These are phyloP conservation scores for Montipora capitata DNA, from an alignment of 92 coral and sea anemone genomes.

Conservation along the genomic window DNA sequence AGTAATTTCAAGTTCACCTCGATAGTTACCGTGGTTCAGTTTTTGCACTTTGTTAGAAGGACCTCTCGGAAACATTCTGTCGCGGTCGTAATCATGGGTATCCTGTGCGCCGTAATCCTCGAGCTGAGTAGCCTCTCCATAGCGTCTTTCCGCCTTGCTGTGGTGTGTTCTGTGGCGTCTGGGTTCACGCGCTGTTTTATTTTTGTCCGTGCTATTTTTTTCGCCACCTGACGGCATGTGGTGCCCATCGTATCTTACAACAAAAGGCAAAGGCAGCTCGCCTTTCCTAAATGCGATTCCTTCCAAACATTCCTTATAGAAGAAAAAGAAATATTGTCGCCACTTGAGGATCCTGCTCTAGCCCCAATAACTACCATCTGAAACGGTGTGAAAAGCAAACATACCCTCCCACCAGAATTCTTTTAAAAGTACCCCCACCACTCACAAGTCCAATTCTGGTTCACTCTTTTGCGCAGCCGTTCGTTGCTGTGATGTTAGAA, in stretches of 20 bases:
- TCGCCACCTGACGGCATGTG: neutral
- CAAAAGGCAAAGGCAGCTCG: constrained; percentile 47
- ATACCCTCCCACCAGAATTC: no score
- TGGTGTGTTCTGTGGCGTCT: neutral
- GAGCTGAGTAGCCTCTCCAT: neutral
- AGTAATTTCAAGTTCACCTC: neutral
- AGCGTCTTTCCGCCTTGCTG: neutral
- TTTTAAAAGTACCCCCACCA: no score
- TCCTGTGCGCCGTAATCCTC: neutral
- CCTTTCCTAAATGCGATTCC: neutral
- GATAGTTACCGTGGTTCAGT: neutral
- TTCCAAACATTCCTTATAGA: constrained; percentile 35
- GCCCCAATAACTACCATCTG: no score
- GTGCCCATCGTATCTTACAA: constrained; percentile 44
- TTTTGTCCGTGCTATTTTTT: neutral
- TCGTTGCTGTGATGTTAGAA: no score
- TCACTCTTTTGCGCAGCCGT: no score
- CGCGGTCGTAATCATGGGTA: neutral
- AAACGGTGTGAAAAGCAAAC: no score
- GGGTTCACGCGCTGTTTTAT: neutral
- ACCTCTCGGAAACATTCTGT: neutral
- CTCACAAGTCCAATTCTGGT: no score
- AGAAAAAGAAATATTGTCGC: neutral
- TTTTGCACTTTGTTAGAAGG: constrained; percentile 2
- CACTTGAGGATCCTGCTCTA: no score